phyloP scores from a whole-genome alignment of 2,113 vertebrate genomes.

The Neotoma lepida region DNA sequence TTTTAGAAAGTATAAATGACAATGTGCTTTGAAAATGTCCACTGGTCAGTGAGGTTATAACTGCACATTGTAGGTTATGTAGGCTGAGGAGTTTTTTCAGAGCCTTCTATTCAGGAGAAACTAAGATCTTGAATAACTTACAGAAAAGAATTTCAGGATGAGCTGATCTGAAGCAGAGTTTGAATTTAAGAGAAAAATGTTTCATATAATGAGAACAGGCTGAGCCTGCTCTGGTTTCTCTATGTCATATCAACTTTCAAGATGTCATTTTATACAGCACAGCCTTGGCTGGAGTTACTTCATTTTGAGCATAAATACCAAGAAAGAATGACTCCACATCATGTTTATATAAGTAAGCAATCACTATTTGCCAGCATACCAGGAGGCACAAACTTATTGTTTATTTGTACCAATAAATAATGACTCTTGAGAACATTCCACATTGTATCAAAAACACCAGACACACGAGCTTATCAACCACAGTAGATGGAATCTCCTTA shows the following conservation, averaged over 20 bases:
- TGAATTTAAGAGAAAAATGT: not conserved
- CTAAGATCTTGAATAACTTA: not conserved
- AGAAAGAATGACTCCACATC: not conserved
- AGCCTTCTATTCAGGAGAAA: not conserved
- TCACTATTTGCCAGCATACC: not conserved
- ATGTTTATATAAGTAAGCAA: not conserved
- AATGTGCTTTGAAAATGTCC: not conserved
- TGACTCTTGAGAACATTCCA: not conserved
- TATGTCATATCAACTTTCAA: not conserved
- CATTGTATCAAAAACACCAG: not conserved
- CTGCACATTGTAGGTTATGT: not conserved
- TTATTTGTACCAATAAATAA: not conserved
- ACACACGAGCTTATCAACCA: not conserved
- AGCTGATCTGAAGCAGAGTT: not conserved
- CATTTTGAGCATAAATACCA: not conserved
- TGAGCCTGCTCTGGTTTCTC: not conserved
- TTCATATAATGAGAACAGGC: not conserved
- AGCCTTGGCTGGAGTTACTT: not conserved
- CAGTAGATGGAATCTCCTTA: not conserved
- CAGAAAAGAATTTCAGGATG: not conserved
- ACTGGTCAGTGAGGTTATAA: not conserved
- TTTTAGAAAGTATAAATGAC: not conserved
- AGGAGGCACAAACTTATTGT: not conserved
- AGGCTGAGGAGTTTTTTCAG: not conserved
- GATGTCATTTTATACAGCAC: not conserved